These are phyloP conservation scores for Sphaerophoria rueppellii DNA, from an alignment of 2,888 invertebrate species.

Conservation along the genomic window DNA sequence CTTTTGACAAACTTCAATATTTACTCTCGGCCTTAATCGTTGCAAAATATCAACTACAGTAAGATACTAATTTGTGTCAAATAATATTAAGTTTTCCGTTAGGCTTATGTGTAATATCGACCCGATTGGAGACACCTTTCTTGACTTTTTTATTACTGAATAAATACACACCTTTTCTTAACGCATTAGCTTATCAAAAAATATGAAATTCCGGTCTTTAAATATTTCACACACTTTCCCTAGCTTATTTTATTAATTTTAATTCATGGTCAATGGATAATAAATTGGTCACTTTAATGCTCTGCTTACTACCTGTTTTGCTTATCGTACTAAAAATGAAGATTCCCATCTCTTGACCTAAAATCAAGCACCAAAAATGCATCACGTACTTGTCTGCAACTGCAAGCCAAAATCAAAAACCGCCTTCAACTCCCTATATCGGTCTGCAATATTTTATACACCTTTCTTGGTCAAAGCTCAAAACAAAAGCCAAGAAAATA, in stretches of 20 bases:
- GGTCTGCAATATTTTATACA: slow-evolving; percentile 19
- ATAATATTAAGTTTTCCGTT: too few species aligned
- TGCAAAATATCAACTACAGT: too few species aligned
- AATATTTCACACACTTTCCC: slow-evolving; percentile 20
- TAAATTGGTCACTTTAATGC: background rate
- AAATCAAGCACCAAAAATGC: slow-evolving; percentile 11
- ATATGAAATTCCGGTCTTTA: slow-evolving; percentile 1
- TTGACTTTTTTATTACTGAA: background rate
- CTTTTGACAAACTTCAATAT: too few species aligned
- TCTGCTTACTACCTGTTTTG: slow-evolving; percentile 13
- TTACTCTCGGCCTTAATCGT: too few species aligned
- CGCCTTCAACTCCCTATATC: slow-evolving; percentile 12
- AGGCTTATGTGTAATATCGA: background rate
- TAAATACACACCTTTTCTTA: slow-evolving; percentile 24
- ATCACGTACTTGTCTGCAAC: slow-evolving; percentile 31
- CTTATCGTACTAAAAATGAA: slow-evolving; percentile 17
- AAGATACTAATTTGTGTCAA: too few species aligned
- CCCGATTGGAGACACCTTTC: background rate
- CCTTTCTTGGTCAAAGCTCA: slow-evolving; percentile 37
- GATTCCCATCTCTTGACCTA: slow-evolving; percentile 51
- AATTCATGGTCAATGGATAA: slow-evolving; percentile 15
- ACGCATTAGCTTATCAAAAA: background rate
- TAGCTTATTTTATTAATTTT: slow-evolving; percentile 2
- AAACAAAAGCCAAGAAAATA: slow-evolving; percentile 8
- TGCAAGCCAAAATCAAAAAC: slow-evolving; percentile 29